Percentiles rank a stretch among this genome's conserved stretches.
Evolutionary conservation across 2,888 invertebrate species (phyloP).

Genomic region (Cephus pulcher): DNA sequence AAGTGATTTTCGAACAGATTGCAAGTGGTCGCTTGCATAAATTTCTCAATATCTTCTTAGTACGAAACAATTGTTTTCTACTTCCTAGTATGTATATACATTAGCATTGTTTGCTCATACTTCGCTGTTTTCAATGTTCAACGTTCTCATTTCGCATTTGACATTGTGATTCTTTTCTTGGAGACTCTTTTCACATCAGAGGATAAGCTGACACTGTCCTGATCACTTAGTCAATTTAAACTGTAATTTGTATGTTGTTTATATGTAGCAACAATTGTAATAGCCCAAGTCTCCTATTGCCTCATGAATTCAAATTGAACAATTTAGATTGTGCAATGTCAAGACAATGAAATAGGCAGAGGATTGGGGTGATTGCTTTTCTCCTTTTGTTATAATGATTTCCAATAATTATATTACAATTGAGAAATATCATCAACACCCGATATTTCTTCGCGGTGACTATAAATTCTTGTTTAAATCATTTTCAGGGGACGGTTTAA

Average conservation of each 20-base stretch:
- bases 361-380: not conserved
- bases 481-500: not conserved
- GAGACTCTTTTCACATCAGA: not conserved
- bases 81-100: not conserved
- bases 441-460: not conserved
- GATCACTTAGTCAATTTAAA: not conserved
- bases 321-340: not conserved
- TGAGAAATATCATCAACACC: not conserved
- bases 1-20: not conserved
- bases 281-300: too few relatives aligned
- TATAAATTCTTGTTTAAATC: not conserved
- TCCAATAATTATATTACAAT: not conserved
- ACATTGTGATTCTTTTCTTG: not conserved
- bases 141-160: not conserved
- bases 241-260: not conserved
- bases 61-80: constrained; percentile 15
- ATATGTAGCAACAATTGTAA: not conserved
- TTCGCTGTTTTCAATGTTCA: not conserved
- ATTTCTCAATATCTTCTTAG: constrained; percentile 28
- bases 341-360: not conserved
- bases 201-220: not conserved
- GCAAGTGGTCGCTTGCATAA: not conserved
- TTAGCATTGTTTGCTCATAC: not conserved
- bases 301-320: not conserved
- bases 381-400: not conserved